Evolutionary conservation across 2,113 vertebrate species (phyloP).

Genomic region (Corythaeola cristata): DNA sequence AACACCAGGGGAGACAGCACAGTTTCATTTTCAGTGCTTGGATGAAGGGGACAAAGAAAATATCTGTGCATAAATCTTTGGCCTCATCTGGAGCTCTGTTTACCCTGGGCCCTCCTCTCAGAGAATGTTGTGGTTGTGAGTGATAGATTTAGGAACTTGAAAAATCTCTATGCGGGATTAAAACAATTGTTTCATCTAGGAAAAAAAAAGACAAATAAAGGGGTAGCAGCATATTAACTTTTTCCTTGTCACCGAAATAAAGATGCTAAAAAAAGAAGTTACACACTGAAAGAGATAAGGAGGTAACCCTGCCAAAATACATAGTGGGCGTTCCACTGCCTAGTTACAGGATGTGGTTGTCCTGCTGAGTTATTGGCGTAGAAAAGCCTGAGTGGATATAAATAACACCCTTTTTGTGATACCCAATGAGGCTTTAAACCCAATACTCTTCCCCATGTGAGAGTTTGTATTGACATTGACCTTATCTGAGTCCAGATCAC

Average conservation of each 20-base stretch:
- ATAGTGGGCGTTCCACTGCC: background rate
- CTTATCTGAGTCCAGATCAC: background rate
- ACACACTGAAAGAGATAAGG: background rate
- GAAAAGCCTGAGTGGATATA: background rate
- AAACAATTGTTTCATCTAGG: constrained; percentile 16
- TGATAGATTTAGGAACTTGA: constrained; percentile 19
- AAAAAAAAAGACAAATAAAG: background rate
- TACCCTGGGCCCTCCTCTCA: background rate
- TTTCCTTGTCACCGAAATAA: background rate
- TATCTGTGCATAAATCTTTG: background rate
- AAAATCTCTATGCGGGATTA: constrained; percentile 33
- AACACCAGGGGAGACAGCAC: background rate
- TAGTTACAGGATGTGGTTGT: constrained; percentile 42
- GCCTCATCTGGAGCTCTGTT: constrained; percentile 24
- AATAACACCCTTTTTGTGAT: background rate
- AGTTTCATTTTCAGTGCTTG: background rate
- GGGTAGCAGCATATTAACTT: background rate
- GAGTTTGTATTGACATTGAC: background rate
- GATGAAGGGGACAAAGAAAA: background rate
- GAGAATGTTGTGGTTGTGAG: constrained; percentile 35
- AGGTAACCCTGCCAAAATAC: constrained; percentile 20
- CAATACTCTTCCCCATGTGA: background rate
- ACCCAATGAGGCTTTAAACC: background rate
- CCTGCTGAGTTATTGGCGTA: background rate
- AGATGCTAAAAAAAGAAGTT: background rate